A percentile compares a stretch with the other conserved stretches of the same genome.
These are phyloP conservation scores for Temnothorax unifasciatus DNA, from an alignment of 2,888 invertebrate genomes.

Conservation along the genomic window DNA sequence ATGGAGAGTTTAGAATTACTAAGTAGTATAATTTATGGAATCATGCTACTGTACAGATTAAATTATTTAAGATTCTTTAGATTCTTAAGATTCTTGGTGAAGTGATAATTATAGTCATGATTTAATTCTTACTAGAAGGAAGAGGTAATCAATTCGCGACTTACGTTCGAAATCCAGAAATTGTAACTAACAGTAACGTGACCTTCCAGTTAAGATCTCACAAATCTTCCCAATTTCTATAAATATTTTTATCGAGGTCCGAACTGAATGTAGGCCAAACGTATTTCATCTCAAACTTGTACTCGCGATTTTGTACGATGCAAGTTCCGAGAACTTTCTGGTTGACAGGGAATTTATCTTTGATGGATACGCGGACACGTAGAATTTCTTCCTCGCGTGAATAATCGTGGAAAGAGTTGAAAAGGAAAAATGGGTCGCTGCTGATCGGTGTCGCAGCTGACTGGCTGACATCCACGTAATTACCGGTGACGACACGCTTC, in stretches of 20 bases:
- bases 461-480: conserved; percentile 73
- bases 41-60: no score
- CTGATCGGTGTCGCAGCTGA: conserved; percentile 72
- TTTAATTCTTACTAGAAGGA: no score
- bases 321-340: neutral
- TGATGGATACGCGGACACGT: conserved; percentile 16
- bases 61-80: no score
- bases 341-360: conserved; percentile 18
- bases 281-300: neutral
- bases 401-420: conserved; percentile 51
- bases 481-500: conserved; percentile 75
- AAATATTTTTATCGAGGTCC: neutral
- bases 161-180: neutral
- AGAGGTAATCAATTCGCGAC: no score
- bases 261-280: neutral
- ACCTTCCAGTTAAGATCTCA: neutral
- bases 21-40: no score
- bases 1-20: no score
- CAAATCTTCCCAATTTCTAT: neutral
- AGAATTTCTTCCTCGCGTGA: conserved; percentile 64
- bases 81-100: no score
- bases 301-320: neutral
- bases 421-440: conserved; percentile 65
- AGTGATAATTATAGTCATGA: no score
- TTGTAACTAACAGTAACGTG: neutral